Evolutionary conservation across 2,888 invertebrate species (phyloP).

Genomic region (Patella depressa): DNA sequence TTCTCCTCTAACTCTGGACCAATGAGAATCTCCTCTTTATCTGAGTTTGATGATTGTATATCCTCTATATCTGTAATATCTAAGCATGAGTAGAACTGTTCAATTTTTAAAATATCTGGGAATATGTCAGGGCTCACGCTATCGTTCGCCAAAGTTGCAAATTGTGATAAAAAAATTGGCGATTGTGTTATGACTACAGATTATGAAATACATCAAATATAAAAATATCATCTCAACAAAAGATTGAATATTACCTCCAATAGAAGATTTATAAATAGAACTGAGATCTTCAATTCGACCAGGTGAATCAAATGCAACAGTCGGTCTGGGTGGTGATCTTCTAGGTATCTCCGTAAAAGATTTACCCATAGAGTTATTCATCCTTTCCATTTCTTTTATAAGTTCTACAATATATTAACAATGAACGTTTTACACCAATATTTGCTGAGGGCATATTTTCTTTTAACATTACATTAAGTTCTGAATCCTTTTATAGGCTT

Average conservation of each 20-base stretch:
- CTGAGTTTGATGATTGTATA: slow-evolving; percentile 12
- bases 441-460: too few species aligned
- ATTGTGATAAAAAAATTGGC: too few species aligned
- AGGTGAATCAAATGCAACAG: slow-evolving; percentile 37
- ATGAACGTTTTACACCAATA: not conserved
- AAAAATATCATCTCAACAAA: too few species aligned
- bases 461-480: too few species aligned
- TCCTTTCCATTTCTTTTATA: slow-evolving; percentile 13
- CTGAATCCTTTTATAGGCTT: too few species aligned
- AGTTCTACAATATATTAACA: not conserved
- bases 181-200: too few species aligned
- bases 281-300: slow-evolving; percentile 58
- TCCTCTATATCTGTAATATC: slow-evolving; percentile 14
- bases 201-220: too few species aligned
- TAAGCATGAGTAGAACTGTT: not conserved
- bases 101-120: not conserved
- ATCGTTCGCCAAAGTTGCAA: too few species aligned
- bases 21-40: slow-evolving; percentile 40
- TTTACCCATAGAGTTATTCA: slow-evolving; percentile 32
- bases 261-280: slow-evolving; percentile 54
- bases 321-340: slow-evolving; percentile 36
- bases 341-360: slow-evolving; percentile 49
- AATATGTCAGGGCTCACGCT: too few species aligned
- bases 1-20: slow-evolving; percentile 32
- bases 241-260: slow-evolving; percentile 32